Evolutionary conservation across 2,888 invertebrate genomes (phyloP), one percentile per base, ranked within the genome.

Genomic region (Seira ritae): DNA sequence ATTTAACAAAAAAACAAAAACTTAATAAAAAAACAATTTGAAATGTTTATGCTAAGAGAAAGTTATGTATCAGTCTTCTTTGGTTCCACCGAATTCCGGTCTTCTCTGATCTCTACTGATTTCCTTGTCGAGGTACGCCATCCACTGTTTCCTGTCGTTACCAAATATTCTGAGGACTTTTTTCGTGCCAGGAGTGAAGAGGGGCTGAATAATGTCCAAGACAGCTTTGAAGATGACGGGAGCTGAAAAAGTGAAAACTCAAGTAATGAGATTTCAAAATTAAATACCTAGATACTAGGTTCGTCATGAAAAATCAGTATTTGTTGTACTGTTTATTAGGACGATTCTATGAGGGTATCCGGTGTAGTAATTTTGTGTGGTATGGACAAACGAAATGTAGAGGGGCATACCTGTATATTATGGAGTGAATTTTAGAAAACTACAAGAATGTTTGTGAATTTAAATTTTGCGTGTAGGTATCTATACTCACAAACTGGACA

Each of bases 41-140:
- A 62, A 12, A 62, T 62, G 10, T 17, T 62, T 62, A 62, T 8
- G 62, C 6, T 20, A 10, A 65, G n/a, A n/a, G 31, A 31, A 8
- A 31, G 8, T 31, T 8, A 31, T 31, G 8, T 15, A 1, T 22
- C n/a, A 66, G 19, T 68, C 37, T 23, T 66, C 24, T 67, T 50
- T 77, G n/a, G 73, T 77, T 0, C 77, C 76, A 62, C 82, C 82
- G 55, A 77, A 82, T n/a, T 82, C 77, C 8, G 76, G 75, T 12
- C 23, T 3, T 17, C 79, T 46, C 22, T 80, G 79, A 19, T 80
- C 79, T 4, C 55, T 0, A 67, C 22, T 55, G 10, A 80, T 80
- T 73, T 80, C 79, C 3, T 42, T 72, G 60, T 73, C 72, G 12
- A 80, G 55, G 17, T 73, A 80, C 0, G 24, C 79, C 73, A 73